phyloP scores from a whole-genome alignment of 2,888 invertebrate genomes.

The Cheilosia pagana region DNA sequence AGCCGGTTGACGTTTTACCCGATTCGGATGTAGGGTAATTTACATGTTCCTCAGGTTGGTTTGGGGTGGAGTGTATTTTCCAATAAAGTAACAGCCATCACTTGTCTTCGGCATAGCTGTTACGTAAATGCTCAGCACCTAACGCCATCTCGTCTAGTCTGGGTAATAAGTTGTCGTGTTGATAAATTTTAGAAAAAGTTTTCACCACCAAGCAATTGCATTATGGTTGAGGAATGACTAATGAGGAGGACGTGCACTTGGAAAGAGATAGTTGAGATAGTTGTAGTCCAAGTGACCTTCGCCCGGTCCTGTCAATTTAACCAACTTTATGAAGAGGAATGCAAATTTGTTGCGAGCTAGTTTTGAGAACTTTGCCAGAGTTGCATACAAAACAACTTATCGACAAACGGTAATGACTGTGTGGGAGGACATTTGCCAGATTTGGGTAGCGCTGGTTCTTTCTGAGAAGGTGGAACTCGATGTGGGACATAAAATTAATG shows the following conservation, averaged over 20 bases:
- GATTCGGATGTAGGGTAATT: slow-evolving; percentile 29
- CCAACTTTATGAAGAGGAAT: slow-evolving; percentile 3
- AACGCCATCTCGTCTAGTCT: slow-evolving; percentile 43
- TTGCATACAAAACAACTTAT: slow-evolving; percentile 12
- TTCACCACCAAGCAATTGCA: slow-evolving; percentile 45
- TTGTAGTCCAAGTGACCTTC: slow-evolving; percentile 9
- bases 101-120: slow-evolving; percentile 34
- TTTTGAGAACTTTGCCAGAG: slow-evolving; percentile 1
- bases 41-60: slow-evolving; percentile 3
- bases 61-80: neutral
- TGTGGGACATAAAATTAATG: slow-evolving; percentile 39
- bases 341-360: neutral
- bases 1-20: slow-evolving; percentile 10
- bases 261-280: neutral
- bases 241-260: slow-evolving; percentile 23
- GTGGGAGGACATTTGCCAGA: slow-evolving; percentile 17
- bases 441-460: slow-evolving; percentile 18
- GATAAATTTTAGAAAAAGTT: slow-evolving; percentile 52
- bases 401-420: slow-evolving; percentile 1
- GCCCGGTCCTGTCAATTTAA: neutral
- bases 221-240: slow-evolving; percentile 44
- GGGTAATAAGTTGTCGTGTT: slow-evolving; percentile 35
- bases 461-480: slow-evolving; percentile 22
- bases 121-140: slow-evolving; percentile 34
- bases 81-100: slow-evolving; percentile 9